A percentile compares a stretch with the other conserved stretches of the same genome.
Evolutionary conservation across 2,797 vertebrate genomes (phyloP).

Genomic region (Chromis chromis): DNA sequence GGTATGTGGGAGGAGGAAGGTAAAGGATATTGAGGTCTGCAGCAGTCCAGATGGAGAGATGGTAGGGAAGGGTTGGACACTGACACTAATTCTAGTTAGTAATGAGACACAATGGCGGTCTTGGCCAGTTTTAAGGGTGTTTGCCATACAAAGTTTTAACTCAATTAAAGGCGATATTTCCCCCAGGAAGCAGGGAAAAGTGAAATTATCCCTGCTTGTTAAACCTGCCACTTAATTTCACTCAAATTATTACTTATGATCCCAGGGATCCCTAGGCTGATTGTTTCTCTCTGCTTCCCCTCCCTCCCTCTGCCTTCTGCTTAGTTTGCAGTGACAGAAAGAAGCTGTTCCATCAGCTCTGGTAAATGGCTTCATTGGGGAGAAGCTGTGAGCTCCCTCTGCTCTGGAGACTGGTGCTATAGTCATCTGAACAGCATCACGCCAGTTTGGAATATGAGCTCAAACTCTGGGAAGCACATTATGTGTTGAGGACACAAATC

Average conservation of each 20-base stretch:
- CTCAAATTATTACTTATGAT: constrained; percentile 86
- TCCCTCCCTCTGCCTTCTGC: constrained; percentile 57
- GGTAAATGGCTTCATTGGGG: constrained; percentile 61
- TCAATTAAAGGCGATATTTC: constrained; percentile 85
- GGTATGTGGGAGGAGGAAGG: constrained; percentile 21
- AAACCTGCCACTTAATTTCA: constrained; percentile 87
- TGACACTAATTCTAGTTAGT: constrained; percentile 52
- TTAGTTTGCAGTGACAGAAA: constrained; percentile 57
- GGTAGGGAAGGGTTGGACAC: constrained; percentile 44
- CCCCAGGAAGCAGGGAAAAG: constrained; percentile 79
- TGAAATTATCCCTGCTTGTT: constrained; percentile 85
- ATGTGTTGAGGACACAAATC: constrained; percentile 13
- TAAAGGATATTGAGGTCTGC: constrained; percentile 31
- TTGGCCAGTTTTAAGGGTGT: constrained; percentile 84
- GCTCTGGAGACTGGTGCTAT: constrained; percentile 43
- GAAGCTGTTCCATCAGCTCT: constrained; percentile 65
- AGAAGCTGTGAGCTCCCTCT: constrained; percentile 64
- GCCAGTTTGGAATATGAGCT: constrained; percentile 39
- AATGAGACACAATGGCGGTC: constrained; percentile 68
- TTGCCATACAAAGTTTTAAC: constrained; percentile 87
- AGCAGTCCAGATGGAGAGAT: constrained; percentile 42
- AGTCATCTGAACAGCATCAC: constrained; percentile 28
- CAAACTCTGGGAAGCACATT: constrained; percentile 19
- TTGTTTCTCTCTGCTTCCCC: constrained; percentile 74
- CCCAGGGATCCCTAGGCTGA: constrained; percentile 80